These are phyloP conservation scores for Digitonthophagus gazella DNA, from an alignment of 2,888 invertebrate genomes.

Conservation along the genomic window DNA sequence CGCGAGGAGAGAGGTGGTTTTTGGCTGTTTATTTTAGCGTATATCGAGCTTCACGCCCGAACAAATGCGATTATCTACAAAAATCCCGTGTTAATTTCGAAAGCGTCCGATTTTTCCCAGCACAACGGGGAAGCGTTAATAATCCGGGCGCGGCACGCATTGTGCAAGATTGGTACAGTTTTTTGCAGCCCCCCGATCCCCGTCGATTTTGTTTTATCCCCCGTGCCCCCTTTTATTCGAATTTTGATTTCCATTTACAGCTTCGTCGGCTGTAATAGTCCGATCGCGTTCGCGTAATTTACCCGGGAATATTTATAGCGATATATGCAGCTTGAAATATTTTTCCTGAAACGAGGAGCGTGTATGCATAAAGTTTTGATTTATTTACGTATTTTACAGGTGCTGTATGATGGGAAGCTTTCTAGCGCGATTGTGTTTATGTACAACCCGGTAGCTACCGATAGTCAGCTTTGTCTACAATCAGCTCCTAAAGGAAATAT, in stretches of 20 bases:
- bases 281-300: too few species aligned
- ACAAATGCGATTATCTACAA: neutral
- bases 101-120: neutral
- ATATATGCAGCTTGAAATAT: too few species aligned
- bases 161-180: neutral
- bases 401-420: constrained; percentile 96
- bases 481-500: constrained; percentile 97
- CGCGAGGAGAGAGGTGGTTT: neutral
- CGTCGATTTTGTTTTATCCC: constrained; percentile 31
- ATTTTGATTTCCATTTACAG: neutral
- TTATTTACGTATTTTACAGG: constrained; percentile 59
- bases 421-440: constrained; percentile 97
- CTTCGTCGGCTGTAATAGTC: too few species aligned
- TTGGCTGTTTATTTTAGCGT: neutral
- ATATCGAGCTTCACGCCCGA: neutral
- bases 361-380: constrained; percentile 6
- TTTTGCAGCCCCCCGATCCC: constrained; percentile 39
- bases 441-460: constrained; percentile 99
- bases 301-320: too few species aligned
- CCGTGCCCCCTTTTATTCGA: constrained; percentile 27
- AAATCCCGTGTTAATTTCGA: neutral
- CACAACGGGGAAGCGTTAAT: neutral
- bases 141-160: neutral
- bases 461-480: constrained; percentile 97
- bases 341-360: neutral